Evolutionary conservation across 1,140 invertebrate genomes (phyloP), one percentile per base, ranked within the genome.

Genomic region (Drosophila bifasciata): DNA sequence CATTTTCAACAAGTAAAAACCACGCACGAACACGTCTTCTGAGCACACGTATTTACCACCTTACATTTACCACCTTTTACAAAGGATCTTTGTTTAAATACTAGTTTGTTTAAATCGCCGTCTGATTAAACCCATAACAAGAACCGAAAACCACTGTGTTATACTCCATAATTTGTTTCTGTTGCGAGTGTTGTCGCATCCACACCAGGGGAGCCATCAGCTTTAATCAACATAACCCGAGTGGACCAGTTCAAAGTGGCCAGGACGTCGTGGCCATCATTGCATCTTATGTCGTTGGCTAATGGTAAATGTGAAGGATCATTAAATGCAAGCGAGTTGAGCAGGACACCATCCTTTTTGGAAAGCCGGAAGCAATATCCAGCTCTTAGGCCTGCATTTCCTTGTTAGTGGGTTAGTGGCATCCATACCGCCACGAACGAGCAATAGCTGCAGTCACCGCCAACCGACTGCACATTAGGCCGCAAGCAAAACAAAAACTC

Each of bases 81-180:
- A 68, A 80, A 85, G 66, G 80, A 69, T 76, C 59, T 76, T 76
- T 61, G 59, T 77, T 61, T 50, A 49, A 76, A 55, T 52, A 62
- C 25, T 69, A 52, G 49, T 70, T 67, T 81, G 73, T 88, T 85
- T 85, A 85, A 85, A 85, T 85, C 81, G 81, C 83, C 81, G 46
- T 68, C 43, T 85, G 84, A 85, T 85, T 85, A 85, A 85, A 81
- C 53, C 77, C 50, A 85, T 85, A 85, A 85, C 81, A 85, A 85
- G 81, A 74, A 60, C 77, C 17, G 68, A 77, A 86, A 44, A 50
- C 17, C 3, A 43, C 16, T 56, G 58, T 58, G 53, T 77, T 52
- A 23, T 75, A 40, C 36, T 75, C 28, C 8, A 32, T 25, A 0
- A 25, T 25, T 25, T 7, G 6, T 25, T 25, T 25, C 23, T 6